phyloP scores from a whole-genome alignment of 2,888 invertebrate species.

The Embidobia sp. region DNA sequence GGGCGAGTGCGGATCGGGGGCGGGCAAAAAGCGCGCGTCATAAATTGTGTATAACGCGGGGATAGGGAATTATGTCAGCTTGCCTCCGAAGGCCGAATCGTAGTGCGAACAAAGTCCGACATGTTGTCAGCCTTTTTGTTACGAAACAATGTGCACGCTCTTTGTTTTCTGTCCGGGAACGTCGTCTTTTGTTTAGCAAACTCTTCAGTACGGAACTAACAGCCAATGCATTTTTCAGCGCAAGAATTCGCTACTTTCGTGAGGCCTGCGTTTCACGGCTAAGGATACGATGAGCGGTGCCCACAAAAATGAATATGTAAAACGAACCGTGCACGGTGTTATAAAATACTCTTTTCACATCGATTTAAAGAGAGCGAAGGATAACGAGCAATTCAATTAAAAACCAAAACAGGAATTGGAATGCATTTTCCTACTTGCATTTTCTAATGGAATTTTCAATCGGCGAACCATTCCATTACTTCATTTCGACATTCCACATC shows the following conservation, averaged over 20 bases:
- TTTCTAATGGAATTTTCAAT: no score
- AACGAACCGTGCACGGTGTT: no score
- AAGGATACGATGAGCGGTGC: constrained; percentile 3
- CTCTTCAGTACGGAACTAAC: constrained; percentile 13
- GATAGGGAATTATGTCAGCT: constrained; percentile 35
- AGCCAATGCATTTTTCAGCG: constrained; percentile 43
- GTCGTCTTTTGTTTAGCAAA: constrained; percentile 46
- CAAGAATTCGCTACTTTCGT: constrained; percentile 24
- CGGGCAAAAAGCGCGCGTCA: constrained; percentile 33
- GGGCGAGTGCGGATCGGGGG: no score
- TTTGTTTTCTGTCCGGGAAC: constrained; percentile 38
- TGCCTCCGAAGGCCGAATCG: constrained; percentile 48
- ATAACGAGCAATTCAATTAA: no score
- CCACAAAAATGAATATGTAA: no score
- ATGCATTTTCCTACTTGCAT: no score
- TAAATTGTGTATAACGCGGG: constrained; percentile 35
- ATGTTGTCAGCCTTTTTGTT: constrained; percentile 39
- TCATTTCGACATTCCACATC: no score
- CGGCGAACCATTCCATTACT: no score
- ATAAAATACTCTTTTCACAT: no score
- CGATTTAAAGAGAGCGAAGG: no score
- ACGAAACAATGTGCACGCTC: constrained; percentile 39
- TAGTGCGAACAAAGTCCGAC: constrained; percentile 47
- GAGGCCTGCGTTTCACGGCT: constrained; percentile 1
- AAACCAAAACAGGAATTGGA: no score